Evolutionary conservation across 2,888 invertebrate genomes (phyloP), one percentile per base, ranked within the genome.

Genomic region (Amitus sp.): DNA sequence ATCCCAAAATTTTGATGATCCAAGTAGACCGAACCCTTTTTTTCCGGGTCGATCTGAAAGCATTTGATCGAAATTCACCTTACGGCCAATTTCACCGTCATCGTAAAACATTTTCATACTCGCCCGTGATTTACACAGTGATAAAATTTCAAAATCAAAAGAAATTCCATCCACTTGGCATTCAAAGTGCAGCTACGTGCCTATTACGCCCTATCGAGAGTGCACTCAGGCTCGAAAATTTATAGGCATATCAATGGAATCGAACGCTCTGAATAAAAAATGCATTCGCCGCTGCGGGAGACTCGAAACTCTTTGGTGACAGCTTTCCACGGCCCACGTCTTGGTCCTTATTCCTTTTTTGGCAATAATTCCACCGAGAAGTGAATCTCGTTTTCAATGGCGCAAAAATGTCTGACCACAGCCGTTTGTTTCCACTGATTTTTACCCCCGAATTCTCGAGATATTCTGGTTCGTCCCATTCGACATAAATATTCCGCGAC

Each of bases 281-380:
- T 70, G 74, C 49, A 67, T 56, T 54, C 74, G 79, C 74, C 76
- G 78, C 77, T 51, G 73, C 65, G 77, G 76, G 78, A 78, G 69
- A 69, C 70, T 74, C 73, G 72, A 71, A 75, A 76, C 70, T 63
- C 49, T n/a, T n/a, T 58, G 12, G 37, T 56, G 62, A 61, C 63
- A 65, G 53, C 65, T 65, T 65, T 62, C 55, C 61, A 62, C 58
- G 55, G 53, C 50, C 47, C 50, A 50, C 23, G 40, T 19, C 12
- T n/a, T 12, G 12, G 27, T 23, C 12, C 12, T 23, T 23, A 18
- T n/a, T 18, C 12, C 12, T n/a, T 10, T 1, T 23, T 45, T 30
- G 12, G 30, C 50, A 59, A 55, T 55, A 58, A 64, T 42, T n/a
- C n/a, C n/a, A n/a, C n/a, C n/a, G n/a, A n/a, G n/a, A n/a, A n/a